Evolutionary conservation across 2,888 invertebrate genomes (phyloP).

Genomic region (Elegia similella): DNA sequence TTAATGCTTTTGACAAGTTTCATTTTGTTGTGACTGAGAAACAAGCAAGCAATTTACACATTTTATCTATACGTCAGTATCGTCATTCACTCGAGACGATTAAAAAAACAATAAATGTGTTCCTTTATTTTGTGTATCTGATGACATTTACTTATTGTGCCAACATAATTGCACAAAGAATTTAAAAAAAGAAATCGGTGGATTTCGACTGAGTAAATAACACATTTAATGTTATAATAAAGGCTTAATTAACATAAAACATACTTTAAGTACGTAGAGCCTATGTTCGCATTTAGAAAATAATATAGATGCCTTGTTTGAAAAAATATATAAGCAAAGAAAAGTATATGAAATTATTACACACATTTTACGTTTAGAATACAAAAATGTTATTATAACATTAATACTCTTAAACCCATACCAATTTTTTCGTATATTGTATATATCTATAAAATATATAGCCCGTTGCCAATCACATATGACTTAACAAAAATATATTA

Average conservation of each 20-base stretch:
- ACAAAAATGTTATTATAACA: background rate
- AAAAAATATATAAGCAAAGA: background rate
- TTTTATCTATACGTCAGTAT: background rate
- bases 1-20: too few species aligned
- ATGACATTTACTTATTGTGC: background rate
- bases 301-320: background rate
- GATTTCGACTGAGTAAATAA: background rate
- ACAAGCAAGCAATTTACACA: background rate
- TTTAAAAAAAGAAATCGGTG: background rate
- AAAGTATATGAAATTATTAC: too few species aligned
- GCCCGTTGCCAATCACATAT: background rate
- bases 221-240: background rate
- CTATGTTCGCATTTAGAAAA: constrained; percentile 27
- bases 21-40: too few species aligned
- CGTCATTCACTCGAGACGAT: background rate
- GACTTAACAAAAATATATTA: background rate
- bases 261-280: constrained; percentile 23
- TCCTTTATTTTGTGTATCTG: background rate
- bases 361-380: background rate
- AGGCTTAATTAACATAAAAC: background rate
- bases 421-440: background rate
- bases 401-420: background rate
- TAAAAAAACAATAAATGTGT: background rate
- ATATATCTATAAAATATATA: background rate
- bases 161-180: background rate